Evolutionary conservation across 2,113 vertebrate species (phyloP).

Genomic region (Dascyllus trimaculatus): DNA sequence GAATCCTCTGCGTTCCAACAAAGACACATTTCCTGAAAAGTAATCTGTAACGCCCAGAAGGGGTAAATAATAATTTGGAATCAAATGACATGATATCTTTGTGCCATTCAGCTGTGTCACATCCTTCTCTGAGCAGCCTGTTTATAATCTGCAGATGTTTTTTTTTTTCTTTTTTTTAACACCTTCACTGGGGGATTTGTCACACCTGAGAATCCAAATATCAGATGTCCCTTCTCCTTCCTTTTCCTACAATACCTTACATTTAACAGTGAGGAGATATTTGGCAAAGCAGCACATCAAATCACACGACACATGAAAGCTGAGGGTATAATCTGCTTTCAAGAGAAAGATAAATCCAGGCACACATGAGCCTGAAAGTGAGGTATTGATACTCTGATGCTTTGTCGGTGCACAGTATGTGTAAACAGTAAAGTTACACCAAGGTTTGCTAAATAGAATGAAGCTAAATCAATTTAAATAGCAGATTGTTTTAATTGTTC

Average conservation of each 20-base stretch:
- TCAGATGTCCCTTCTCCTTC: slow-evolving; percentile 13
- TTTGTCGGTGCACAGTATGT: background rate
- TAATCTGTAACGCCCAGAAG: background rate
- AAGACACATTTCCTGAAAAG: background rate
- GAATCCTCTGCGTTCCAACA: background rate
- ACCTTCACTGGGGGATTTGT: slow-evolving; percentile 51
- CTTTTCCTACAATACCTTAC: slow-evolving; percentile 16
- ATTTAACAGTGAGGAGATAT: slow-evolving; percentile 40
- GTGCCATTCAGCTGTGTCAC: slow-evolving; percentile 39
- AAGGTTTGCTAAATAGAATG: background rate
- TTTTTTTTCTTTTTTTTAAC: slow-evolving; percentile 30
- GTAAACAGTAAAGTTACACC: background rate
- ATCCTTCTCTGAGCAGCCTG: slow-evolving; percentile 11
- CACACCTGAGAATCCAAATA: slow-evolving; percentile 60
- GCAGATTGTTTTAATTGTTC: slow-evolving; percentile 5
- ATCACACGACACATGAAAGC: slow-evolving; percentile 46
- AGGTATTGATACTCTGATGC: slow-evolving; percentile 14
- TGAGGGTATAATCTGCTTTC: slow-evolving; percentile 50
- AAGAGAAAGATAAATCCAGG: slow-evolving; percentile 28
- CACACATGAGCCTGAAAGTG: slow-evolving; percentile 3
- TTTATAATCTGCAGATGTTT: slow-evolving; percentile 38
- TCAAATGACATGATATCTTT: slow-evolving; percentile 24
- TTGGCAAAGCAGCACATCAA: slow-evolving; percentile 37
- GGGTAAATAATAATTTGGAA: background rate
- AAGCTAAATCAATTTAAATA: background rate